Evolutionary conservation across 2,113 vertebrate species (phyloP), one percentile per base, ranked within the genome.

Genomic region (Rhagologus leucostigma): DNA sequence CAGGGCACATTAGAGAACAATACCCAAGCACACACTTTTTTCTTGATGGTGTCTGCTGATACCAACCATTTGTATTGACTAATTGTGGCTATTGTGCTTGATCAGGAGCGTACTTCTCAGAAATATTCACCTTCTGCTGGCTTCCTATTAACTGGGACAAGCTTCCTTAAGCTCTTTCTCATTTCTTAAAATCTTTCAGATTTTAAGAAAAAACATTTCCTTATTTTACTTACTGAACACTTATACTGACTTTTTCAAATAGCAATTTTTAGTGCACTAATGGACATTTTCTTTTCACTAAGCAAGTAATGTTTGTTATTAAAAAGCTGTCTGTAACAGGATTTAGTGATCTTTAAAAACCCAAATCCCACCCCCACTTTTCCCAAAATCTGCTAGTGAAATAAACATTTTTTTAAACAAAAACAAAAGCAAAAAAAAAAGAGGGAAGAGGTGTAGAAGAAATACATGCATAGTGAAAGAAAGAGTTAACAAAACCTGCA

Each of bases 401-500:
- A 70, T 55, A 68, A 56, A 52, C 2, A 4, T 3, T 9, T 68
- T 67, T 73, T 39, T 13, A 82, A 90, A 37, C 76, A 32, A 64
- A 63, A 79, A 47, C 15, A 47, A 8, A 27, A 82, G 37, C 4
- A 1, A 9, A 11, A 21, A 50, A 50, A 32, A 37, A 84, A n/a
- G 16, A 82, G 11, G 35, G 23, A 86, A 53, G 33, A 32, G 0
- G 0, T 27, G 4, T 47, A 77, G 37, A 27, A 49, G 46, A 83
- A 85, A 55, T 1, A 62, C 50, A 74, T 11, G 16, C 13, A 20
- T 1, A 84, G 47, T 32, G 35, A 55, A 92, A 89, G 79, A 94
- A 97, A 86, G 91, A 90, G 96, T 96, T 97, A 97, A 96, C 30
- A 86, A 89, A 81, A 92, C 42, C 83, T 60, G 90, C 80, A 92